Base-by-base conservation (phyloP, 2,888 invertebrate genomes). In the Erynnis tages region DNA sequence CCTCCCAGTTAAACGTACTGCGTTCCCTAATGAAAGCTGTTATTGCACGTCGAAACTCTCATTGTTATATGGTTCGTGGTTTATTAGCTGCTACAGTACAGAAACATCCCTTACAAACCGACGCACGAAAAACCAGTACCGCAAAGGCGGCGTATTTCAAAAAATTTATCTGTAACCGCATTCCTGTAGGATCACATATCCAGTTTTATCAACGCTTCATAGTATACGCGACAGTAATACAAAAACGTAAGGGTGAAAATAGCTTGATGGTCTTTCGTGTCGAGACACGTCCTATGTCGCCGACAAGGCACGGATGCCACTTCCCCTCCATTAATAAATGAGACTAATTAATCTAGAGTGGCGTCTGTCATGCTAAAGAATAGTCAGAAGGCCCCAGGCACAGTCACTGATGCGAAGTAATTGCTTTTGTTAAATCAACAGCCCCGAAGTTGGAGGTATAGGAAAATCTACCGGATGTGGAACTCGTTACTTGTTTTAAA, bases 341-440 rank as follows among this genome's bases (percentile, higher is more conserved):
- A 67, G 66, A 59, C 76, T 78, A 84, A 87, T 87, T 85, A 85
- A 82, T 88, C 81, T 73, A 69, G 67, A 78, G 75, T 75, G 81
- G 76, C 80, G 74, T 81, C 82, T 87, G 85, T 81, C 83, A 81
- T 82, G 79, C 71, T 81, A 79, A 84, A 82, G 82, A 82, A 85
- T 80, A 77, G 76, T 76, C 75, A 65, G 65, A 63, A 65, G 69
- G 67, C 69, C 72, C 62, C 63, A 55, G 59, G 62, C 57, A 69
- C 69, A 66, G 73, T 72, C 63, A 71, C 65, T 68, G 71, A 78
- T 69, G 67, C 63, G 70, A 70, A 75, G 77, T 82, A 82, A 84
- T 84, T 83, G 74, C 82, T 74, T 76, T 82, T 79, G 82, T 82
- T 79, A 77, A 79, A 79, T 82, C 79, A 74, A 75, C 75, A 71